Evolutionary conservation across 2,113 vertebrate genomes (phyloP).

Genomic region (Rhombomys opimus): DNA sequence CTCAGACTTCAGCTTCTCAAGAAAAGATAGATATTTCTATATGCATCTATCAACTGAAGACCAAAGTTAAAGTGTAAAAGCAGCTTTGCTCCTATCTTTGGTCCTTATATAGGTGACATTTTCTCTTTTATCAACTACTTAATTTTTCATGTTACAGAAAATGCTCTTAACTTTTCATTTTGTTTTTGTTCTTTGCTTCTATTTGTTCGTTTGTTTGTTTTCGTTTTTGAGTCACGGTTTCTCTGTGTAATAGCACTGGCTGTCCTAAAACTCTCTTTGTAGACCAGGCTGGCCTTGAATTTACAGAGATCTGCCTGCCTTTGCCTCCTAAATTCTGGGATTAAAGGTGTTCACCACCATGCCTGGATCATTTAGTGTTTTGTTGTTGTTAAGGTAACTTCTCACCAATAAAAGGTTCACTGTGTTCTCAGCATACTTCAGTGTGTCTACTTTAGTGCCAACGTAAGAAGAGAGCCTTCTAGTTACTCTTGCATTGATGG

Average conservation of each 20-base stretch:
- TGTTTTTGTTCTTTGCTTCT: not conserved
- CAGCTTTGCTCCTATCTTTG: not conserved
- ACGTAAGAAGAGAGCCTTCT: accelerated
- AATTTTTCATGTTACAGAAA: not conserved
- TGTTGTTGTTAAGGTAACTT: not conserved
- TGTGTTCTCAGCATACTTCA: not conserved
- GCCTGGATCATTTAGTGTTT: not conserved
- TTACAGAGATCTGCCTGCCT: too few species aligned
- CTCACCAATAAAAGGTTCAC: not conserved
- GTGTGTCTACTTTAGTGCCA: not conserved
- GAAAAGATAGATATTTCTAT: not conserved
- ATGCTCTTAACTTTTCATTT: not conserved
- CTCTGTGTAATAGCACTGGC: too few species aligned
- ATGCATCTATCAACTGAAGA: not conserved
- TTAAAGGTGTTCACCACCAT: too few species aligned
- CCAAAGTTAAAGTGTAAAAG: constrained; percentile 1
- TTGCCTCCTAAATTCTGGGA: too few species aligned
- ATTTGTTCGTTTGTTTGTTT: not conserved
- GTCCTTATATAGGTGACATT: not conserved
- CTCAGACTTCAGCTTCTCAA: not conserved
- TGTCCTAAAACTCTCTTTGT: too few species aligned
- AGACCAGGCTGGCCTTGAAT: too few species aligned
- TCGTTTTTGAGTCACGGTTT: too few species aligned
- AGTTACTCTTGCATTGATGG: not conserved
- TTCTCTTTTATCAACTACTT: not conserved